Evolutionary conservation across 92 coral and sea anemone genomes (phyloP).

Genomic region (Epizoanthus rinbou): DNA sequence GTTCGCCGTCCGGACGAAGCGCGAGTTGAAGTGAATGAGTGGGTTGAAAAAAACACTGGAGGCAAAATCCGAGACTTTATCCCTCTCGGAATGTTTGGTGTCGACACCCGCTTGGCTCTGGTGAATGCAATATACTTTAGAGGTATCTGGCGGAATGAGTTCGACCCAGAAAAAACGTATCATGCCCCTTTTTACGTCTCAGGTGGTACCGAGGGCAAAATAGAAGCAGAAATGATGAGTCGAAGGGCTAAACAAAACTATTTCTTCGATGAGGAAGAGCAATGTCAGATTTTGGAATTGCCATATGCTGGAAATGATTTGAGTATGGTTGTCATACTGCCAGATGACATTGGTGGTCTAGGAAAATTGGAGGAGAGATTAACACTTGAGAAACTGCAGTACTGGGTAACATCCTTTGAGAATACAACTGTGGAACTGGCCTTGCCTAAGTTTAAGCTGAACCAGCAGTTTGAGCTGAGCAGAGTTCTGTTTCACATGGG

Average conservation of each 20-base stretch:
- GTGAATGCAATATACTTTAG: slow-evolving; percentile 91
- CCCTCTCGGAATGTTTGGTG: slow-evolving; percentile 55
- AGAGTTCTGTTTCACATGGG: slow-evolving; percentile 65
- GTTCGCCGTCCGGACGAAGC: slow-evolving; percentile 59
- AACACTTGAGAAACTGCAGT: slow-evolving; percentile 49
- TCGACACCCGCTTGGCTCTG: slow-evolving; percentile 65
- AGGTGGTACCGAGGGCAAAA: slow-evolving; percentile 44
- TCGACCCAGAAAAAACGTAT: slow-evolving; percentile 59
- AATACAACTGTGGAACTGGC: slow-evolving; percentile 63
- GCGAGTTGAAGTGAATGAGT: slow-evolving; percentile 75
- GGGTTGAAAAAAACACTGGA: slow-evolving; percentile 86
- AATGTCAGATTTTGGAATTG: slow-evolving; percentile 75
- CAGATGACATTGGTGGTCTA: slow-evolving; percentile 70
- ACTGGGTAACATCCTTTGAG: slow-evolving; percentile 57
- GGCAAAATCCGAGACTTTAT: slow-evolving; percentile 80
- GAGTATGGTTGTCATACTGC: slow-evolving; percentile 82
- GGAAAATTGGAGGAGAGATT: slow-evolving; percentile 64
- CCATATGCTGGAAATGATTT: slow-evolving; percentile 72
- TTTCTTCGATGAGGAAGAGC: slow-evolving; percentile 60
- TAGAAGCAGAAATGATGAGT: slow-evolving; percentile 84
- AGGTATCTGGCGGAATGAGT: slow-evolving; percentile 80
- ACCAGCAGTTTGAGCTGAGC: slow-evolving; percentile 78
- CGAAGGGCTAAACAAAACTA: slow-evolving; percentile 57
- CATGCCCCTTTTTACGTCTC: slow-evolving; percentile 66
- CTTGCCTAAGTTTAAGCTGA: slow-evolving; percentile 78